Evolutionary conservation across 2,113 vertebrate species (phyloP), one percentile per base, ranked within the genome.

Genomic region (Theristicus caerulescens): DNA sequence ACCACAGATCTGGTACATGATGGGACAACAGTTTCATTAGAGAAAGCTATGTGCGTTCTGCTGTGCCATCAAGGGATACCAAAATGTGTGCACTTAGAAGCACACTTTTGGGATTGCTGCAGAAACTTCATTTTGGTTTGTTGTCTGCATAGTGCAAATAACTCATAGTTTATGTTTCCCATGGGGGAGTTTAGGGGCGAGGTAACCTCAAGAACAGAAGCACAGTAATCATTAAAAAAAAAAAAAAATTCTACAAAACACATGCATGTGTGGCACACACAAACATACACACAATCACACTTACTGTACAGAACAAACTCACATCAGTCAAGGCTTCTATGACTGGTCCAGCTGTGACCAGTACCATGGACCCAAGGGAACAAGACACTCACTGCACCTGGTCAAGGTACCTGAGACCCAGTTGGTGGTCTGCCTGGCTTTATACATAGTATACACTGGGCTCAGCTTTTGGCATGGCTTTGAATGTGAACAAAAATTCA

Each of bases 1-100:
- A 49, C 36, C 11, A 54, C 3, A 67, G 29, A 22, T 66, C 29
- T 82, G 38, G 85, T 64, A 0, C 0, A 0, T 0, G 0, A 82
- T 46, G 8, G 4, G 11, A n/a, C n/a, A 21, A 72, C 4, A 58
- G 7, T 69, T 90, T 73, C 17, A 22, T 31, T 66, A 83, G n/a
- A 51, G 57, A 9, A 31, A 77, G 1, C 15, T 72, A 11, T 20
- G 4, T 1, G 1, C 4, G 2, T 66, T 78, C 32, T 71, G 6
- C 59, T 74, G 26, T 72, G 24, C 13, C 25, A 55, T 66, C 22
- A 74, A 59, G 38, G 20, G 6, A 24, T 70, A n/a, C 6, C 0
- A 6, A 80, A 88, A 66, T 7, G 6, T 17, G 3, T 74, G 5
- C 5, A 5, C 27, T 16, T 57, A 36, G 31, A 65, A 70, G 10